These are phyloP conservation scores for Gambusia holbrooki DNA, from an alignment of 2,113 vertebrate genomes.

Conservation along the genomic window DNA sequence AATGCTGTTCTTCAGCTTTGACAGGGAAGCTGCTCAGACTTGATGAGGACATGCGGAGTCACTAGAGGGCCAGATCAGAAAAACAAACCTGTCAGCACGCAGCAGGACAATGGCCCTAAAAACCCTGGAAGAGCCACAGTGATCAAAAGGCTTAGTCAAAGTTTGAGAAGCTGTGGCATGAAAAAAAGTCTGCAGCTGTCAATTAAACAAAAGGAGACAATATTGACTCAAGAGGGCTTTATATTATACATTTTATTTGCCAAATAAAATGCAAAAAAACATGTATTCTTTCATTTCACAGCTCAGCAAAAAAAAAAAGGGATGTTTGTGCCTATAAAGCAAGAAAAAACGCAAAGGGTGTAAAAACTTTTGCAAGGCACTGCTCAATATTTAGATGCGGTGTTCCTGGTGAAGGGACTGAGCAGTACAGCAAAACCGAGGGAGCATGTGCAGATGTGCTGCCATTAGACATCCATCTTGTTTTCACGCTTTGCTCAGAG, in stretches of 20 bases:
- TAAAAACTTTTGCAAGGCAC: background rate
- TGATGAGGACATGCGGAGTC: too few relatives aligned
- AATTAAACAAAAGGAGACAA: too few relatives aligned
- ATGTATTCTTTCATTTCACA: background rate
- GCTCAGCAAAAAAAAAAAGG: background rate
- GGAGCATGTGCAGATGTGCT: slow-evolving; percentile 69
- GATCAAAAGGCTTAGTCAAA: background rate
- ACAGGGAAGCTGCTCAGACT: too few relatives aligned
- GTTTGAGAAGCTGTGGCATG: background rate
- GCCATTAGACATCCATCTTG: slow-evolving; percentile 77
- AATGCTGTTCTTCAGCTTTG: too few relatives aligned
- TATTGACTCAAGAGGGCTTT: background rate
- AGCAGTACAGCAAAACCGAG: slow-evolving; percentile 28
- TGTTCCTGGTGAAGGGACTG: slow-evolving; percentile 41
- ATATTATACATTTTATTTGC: too few relatives aligned
- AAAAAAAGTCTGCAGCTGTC: background rate
- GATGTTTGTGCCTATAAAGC: too few relatives aligned
- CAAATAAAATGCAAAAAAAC: background rate
- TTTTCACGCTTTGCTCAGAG: slow-evolving; percentile 70
- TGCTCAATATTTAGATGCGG: slow-evolving; percentile 35
- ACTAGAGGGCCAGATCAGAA: too few relatives aligned
- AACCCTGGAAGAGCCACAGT: background rate
- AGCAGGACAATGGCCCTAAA: background rate
- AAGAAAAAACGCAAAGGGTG: background rate
- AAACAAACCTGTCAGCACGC: too few relatives aligned